Percentiles rank a stretch among this genome's conserved stretches.
phyloP scores from a whole-genome alignment of 2,113 vertebrate species.

The Carlito syrichta region DNA sequence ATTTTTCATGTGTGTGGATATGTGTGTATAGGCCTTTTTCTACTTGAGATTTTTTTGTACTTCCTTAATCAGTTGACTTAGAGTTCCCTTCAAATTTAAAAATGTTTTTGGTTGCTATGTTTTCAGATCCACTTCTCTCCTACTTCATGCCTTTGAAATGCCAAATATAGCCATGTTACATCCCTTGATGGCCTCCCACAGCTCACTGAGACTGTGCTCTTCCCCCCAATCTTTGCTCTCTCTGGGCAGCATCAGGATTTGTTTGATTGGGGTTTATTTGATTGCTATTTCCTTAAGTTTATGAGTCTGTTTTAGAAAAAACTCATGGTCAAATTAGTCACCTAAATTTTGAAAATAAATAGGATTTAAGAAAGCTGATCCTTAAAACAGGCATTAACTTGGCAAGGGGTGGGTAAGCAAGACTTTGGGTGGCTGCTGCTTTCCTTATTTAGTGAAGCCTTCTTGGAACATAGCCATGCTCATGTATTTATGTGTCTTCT shows the following conservation, averaged over 20 bases:
- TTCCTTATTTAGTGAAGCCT: too few relatives aligned
- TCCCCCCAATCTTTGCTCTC: too few relatives aligned
- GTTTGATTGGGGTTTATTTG: too few relatives aligned
- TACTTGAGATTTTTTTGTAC: not conserved
- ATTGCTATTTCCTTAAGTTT: not conserved
- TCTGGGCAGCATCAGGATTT: accelerated
- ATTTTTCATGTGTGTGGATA: accelerated
- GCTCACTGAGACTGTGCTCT: accelerated
- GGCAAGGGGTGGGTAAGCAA: accelerated
- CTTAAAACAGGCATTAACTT: not conserved
- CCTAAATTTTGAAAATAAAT: not conserved
- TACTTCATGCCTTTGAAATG: not conserved
- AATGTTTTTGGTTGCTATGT: too few relatives aligned
- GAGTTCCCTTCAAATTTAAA: not conserved
- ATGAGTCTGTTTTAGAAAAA: not conserved
- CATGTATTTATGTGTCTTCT: accelerated
- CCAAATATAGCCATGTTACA: accelerated
- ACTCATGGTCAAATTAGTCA: not conserved
- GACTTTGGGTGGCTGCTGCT: not conserved
- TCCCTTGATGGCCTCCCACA: accelerated
- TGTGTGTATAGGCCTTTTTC: accelerated
- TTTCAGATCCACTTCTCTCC: not conserved
- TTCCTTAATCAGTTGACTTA: not conserved
- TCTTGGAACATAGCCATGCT: accelerated
- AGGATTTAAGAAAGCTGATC: not conserved